Percentiles rank a stretch among this genome's conserved stretches.
These are phyloP conservation scores for Acestrorhynchus altus DNA, from an alignment of 2,797 vertebrate species.

Conservation along the genomic window DNA sequence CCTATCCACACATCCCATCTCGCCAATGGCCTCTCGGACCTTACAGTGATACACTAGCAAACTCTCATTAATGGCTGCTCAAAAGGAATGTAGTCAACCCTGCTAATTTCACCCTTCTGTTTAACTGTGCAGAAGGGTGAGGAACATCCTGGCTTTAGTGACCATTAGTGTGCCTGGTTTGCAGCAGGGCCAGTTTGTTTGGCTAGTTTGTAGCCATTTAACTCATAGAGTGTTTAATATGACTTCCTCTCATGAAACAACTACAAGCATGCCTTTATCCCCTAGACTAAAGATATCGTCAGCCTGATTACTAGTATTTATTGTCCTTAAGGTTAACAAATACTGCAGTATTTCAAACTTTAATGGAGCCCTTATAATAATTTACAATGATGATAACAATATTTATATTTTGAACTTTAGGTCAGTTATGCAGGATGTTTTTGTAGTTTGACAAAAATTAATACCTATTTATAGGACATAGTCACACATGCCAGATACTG, in stretches of 20 bases:
- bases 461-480: no score
- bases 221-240: slow-evolving; percentile 77
- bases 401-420: no score
- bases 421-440: no score
- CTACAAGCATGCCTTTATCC: slow-evolving; percentile 60
- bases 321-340: background rate
- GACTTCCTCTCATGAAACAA: slow-evolving; percentile 74
- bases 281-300: background rate
- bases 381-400: background rate
- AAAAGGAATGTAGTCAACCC: slow-evolving; percentile 73
- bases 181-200: slow-evolving; percentile 72
- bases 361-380: background rate
- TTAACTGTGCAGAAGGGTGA: slow-evolving; percentile 75
- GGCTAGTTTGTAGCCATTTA: slow-evolving; percentile 77
- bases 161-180: slow-evolving; percentile 73
- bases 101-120: slow-evolving; percentile 72
- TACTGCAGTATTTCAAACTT: no score
- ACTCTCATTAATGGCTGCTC: slow-evolving; percentile 70
- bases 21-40: slow-evolving; percentile 66
- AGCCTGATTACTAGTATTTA: background rate
- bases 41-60: slow-evolving; percentile 54
- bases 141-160: slow-evolving; percentile 79
- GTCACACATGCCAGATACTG: no score
- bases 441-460: no score
- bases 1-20: slow-evolving; percentile 73